Evolutionary conservation across 2,113 vertebrate genomes (phyloP), one percentile per base, ranked within the genome.

Genomic region (Ceyx melanurus): DNA sequence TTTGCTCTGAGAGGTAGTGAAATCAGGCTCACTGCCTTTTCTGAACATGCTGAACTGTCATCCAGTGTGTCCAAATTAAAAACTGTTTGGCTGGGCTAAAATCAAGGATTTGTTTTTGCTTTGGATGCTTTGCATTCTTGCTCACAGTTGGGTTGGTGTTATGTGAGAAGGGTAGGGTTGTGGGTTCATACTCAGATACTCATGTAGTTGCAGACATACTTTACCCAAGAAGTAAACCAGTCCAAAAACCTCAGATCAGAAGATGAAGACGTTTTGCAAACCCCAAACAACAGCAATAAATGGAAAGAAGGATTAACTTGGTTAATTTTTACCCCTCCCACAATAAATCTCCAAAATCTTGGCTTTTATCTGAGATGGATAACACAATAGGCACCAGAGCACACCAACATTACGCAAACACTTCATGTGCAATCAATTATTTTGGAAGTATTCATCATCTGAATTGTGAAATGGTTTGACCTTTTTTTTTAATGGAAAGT

Each of bases 361-460:
- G 88, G 91, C 90, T 96, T 95, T 94, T 88, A 86, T 95, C 66
- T 68, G 56, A 73, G 70, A 86, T 96, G 93, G 88, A 54, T 94
- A 94, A 92, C 82, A 96, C 89, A 95, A 94, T 83, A 91, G 93
- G 76, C 95, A 95, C 80, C 78, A 94, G 66, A 88, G 50, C 58
- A 86, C 90, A 96, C 86, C 88, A 88, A 76, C 90, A 92, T 95
- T 96, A 94, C 70, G 71, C 93, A 96, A 97, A 94, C 83, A 48
- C 73, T 92, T 97, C 94, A 96, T 96, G 90, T 97, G 93, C 71
- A 95, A 94, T 96, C 88, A 95, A 95, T 97, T 95, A 95, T 68
- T 96, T 92, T 90, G 75, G 43, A 94, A 81, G 64, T 79, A 90
- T 85, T 96, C 77, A 94, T 93, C 93, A 79, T 90, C 66, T 86